A percentile compares a stretch with the other conserved stretches of the same genome.
Conservation (phyloP, 2,888 invertebrate genomes). For the Pyrocoelia pectoralis region DNA sequence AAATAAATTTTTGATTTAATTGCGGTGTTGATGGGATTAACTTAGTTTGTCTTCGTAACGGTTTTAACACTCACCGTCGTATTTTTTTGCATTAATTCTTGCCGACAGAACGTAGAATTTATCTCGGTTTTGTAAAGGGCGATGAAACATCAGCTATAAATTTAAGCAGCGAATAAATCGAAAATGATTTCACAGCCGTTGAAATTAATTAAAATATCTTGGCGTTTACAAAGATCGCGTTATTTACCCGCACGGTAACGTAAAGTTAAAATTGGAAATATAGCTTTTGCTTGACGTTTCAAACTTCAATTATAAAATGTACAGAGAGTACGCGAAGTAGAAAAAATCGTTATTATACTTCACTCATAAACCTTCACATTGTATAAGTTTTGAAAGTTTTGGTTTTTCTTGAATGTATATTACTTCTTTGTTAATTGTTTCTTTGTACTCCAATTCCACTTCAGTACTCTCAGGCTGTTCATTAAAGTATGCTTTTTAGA, state of each 20-base stretch:
- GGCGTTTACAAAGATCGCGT: no score
- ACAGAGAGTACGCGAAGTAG: slow-evolving; percentile 28
- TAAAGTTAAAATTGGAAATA: background rate
- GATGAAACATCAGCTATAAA: no score
- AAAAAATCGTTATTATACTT: slow-evolving; percentile 47
- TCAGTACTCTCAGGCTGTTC: slow-evolving; percentile 54
- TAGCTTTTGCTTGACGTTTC: slow-evolving; percentile 15
- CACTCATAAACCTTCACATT: slow-evolving; percentile 48
- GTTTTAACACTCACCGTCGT: no score
- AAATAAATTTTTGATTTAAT: no score
- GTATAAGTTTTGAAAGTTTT: slow-evolving; percentile 52
- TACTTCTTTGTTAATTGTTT: slow-evolving; percentile 60
- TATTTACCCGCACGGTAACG: background rate
- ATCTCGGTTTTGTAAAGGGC: no score
- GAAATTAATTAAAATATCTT: no score
- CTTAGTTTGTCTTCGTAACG: no score
- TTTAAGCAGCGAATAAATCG: no score
- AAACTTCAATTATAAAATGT: slow-evolving; percentile 38
- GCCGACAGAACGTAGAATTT: no score
- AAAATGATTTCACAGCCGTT: no score
- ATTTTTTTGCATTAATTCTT: no score
- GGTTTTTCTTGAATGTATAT: slow-evolving; percentile 55
- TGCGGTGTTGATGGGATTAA: no score
- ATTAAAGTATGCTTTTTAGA: slow-evolving; percentile 52
- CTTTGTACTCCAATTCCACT: slow-evolving; percentile 57